A percentile compares a stretch with the other conserved stretches of the same genome.
phyloP scores from a whole-genome alignment of 2,113 vertebrate species.

The Alethe castanea region DNA sequence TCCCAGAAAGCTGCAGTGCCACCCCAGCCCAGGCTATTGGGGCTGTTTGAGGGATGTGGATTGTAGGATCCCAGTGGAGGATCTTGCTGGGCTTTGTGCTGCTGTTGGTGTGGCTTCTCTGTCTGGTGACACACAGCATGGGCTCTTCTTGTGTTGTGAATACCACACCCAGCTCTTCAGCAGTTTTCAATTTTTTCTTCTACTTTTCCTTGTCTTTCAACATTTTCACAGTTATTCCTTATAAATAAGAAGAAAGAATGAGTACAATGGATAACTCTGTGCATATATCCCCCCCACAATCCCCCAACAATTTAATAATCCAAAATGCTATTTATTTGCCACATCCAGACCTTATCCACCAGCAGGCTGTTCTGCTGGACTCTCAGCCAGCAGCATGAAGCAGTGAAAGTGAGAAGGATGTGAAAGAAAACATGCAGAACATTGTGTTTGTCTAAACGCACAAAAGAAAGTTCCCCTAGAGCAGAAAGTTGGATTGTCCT shows the following conservation, averaged over 20 bases:
- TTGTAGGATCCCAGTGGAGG: rapidly evolving
- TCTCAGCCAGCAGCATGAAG: background rate
- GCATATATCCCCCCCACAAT: background rate
- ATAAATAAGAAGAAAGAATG: background rate
- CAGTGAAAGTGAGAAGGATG: background rate
- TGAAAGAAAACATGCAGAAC: background rate
- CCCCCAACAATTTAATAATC: background rate
- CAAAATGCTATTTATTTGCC: background rate
- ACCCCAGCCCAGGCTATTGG: background rate
- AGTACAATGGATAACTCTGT: background rate
- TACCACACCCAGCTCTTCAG: background rate
- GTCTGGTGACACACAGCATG: rapidly evolving
- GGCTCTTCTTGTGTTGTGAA: background rate
- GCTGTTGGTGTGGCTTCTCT: background rate
- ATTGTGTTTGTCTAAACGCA: background rate
- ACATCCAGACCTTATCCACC: background rate
- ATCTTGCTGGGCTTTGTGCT: background rate
- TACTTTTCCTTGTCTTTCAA: background rate
- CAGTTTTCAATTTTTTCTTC: background rate
- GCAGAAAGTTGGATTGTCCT: background rate
- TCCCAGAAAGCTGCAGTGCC: background rate
- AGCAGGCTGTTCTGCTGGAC: background rate
- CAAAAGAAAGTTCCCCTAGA: background rate
- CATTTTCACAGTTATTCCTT: background rate
- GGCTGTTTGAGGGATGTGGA: rapidly evolving